A percentile compares a stretch with the other conserved stretches of the same genome.
Evolutionary conservation across 1,140 invertebrate genomes (phyloP).

Genomic region (Patella vulgata): DNA sequence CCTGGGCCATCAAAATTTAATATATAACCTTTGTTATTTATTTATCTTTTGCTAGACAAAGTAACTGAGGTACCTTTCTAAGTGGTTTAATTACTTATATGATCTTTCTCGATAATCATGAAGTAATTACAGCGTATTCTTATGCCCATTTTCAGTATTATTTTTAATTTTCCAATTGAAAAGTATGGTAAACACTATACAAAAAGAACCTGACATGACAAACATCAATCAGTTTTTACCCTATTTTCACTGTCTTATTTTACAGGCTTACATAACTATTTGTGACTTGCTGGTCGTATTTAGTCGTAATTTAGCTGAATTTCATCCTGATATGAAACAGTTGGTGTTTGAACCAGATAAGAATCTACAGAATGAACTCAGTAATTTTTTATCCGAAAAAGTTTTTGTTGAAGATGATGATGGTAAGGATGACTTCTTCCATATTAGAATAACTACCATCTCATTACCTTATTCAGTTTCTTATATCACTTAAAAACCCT

Average conservation of each 20-base stretch:
- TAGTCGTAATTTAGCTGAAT: constrained; percentile 82
- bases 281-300: constrained; percentile 97
- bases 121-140: too few species aligned
- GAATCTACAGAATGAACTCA: constrained; percentile 83
- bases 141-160: too few species aligned
- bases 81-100: constrained; percentile 4
- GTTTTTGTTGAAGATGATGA: constrained; percentile 90
- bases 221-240: too few species aligned
- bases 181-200: too few species aligned
- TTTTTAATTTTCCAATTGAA: too few species aligned
- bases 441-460: not conserved
- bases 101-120: not conserved
- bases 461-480: not conserved
- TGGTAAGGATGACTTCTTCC: constrained; percentile 39
- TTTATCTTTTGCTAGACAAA: not conserved
- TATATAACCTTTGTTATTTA: not conserved
- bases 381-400: constrained; percentile 91
- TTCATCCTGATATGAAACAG: constrained; percentile 69
- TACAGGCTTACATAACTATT: constrained; percentile 88
- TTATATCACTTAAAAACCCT: not conserved
- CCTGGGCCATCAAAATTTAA: too few species aligned
- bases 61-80: not conserved
- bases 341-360: constrained; percentile 86
- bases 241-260: too few species aligned
- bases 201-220: too few species aligned